Percentiles rank a stretch among this genome's conserved stretches.
phyloP scores from a whole-genome alignment of 2,797 vertebrate species.

The Sebastes wilsoni region DNA sequence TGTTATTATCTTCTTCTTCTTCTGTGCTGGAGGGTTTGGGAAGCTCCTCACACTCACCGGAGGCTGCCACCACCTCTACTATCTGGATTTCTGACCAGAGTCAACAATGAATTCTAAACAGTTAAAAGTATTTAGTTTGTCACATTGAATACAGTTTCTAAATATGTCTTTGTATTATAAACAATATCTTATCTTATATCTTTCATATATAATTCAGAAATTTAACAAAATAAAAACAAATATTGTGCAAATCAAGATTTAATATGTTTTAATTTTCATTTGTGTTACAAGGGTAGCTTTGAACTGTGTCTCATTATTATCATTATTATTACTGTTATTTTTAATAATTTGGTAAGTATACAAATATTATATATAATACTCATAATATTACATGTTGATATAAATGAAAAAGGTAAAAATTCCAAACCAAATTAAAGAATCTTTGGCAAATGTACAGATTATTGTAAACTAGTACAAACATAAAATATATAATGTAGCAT shows the following conservation, averaged over 20 bases:
- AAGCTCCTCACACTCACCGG: background rate
- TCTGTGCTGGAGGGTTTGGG: background rate
- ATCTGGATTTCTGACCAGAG: background rate
- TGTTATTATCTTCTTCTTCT: background rate
- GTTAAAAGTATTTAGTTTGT: background rate
- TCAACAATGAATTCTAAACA: background rate
- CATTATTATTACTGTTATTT: too few relatives aligned
- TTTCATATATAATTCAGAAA: background rate
- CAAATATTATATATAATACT: too few relatives aligned
- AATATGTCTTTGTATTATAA: background rate
- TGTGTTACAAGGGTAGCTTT: background rate
- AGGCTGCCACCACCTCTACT: background rate
- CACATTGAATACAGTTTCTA: background rate
- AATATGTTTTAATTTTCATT: background rate
- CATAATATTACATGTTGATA: too few relatives aligned
- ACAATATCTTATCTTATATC: background rate
- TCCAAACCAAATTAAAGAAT: too few relatives aligned
- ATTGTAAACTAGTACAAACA: too few relatives aligned
- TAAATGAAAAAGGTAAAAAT: too few relatives aligned
- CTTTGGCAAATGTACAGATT: too few relatives aligned
- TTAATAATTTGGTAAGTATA: too few relatives aligned
- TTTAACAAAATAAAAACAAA: background rate
- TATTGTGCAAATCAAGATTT: background rate
- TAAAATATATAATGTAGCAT: too few relatives aligned
- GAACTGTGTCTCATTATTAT: too few relatives aligned